Conservation (phyloP, 2,113 vertebrate species). For the Rhagologus leucostigma region DNA sequence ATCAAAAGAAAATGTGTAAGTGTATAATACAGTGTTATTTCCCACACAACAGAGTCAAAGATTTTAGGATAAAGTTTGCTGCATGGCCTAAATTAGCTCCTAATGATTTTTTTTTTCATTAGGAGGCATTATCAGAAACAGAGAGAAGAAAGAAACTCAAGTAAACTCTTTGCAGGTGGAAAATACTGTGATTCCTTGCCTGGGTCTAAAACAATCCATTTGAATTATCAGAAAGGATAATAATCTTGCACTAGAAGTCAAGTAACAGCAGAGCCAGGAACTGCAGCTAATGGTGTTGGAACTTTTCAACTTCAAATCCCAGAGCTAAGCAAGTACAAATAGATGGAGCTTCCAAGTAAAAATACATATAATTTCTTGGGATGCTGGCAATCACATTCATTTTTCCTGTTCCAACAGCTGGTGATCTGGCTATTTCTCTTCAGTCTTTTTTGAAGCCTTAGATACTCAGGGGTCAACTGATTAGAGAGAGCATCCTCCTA, state of each 20-base stretch:
- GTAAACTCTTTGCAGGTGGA: background rate
- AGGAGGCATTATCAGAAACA: background rate
- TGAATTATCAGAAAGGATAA: background rate
- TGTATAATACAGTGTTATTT: background rate
- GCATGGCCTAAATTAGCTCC: background rate
- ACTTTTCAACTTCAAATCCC: background rate
- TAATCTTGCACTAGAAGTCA: background rate
- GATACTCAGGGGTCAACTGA: background rate
- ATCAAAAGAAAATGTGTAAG: background rate
- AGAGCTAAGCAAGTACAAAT: background rate
- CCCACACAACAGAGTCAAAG: background rate
- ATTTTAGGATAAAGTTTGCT: background rate
- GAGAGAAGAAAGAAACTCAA: background rate
- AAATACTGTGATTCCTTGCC: background rate
- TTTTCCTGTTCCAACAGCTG: background rate
- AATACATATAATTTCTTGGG: background rate
- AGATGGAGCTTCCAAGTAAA: background rate
- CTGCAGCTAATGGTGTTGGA: background rate
- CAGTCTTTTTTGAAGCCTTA: background rate
- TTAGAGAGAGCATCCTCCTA: background rate
- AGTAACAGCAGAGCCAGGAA: background rate
- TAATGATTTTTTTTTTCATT: background rate
- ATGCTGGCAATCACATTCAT: background rate
- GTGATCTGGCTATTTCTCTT: background rate
- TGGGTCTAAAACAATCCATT: background rate